phyloP scores from a whole-genome alignment of 37 sponge, comb jelly and placozoan genomes.

The Chondrilla cf. caribensis region DNA sequence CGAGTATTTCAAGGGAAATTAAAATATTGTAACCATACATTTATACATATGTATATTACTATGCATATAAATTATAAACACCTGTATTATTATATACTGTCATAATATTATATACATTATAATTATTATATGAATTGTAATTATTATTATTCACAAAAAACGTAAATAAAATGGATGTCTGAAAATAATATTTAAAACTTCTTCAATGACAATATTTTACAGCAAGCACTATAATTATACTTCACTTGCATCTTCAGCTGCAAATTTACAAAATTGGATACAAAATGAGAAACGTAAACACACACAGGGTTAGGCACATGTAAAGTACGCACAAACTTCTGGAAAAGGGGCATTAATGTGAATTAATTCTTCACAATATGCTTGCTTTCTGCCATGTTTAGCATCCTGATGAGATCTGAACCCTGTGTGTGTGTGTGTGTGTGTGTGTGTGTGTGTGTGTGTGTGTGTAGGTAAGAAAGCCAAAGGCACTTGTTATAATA shows the following conservation, averaged over 20 bases:
- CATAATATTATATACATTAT: neutral
- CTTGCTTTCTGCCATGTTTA: neutral
- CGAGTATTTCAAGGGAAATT: no score
- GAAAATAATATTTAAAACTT: no score
- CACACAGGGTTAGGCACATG: no score
- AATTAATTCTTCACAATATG: no score
- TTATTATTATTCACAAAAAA: neutral
- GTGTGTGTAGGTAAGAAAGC: slow-evolving; percentile 22
- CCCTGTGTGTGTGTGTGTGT: neutral
- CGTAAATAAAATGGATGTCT: no score
- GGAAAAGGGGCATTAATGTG: no score
- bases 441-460: neutral
- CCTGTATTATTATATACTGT: neutral
- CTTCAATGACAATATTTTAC: no score
- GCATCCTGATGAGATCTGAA: neutral
- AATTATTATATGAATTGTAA: neutral
- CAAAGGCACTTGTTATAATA: neutral
- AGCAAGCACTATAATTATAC: no score
- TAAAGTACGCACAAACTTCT: no score
- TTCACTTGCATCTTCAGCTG: no score
- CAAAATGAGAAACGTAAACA: no score
- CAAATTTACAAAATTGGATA: no score
- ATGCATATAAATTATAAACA: neutral
- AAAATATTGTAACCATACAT: neutral
- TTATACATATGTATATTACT: neutral